phyloP scores from a whole-genome alignment of 2,888 invertebrate genomes.

The Idaea aversata region DNA sequence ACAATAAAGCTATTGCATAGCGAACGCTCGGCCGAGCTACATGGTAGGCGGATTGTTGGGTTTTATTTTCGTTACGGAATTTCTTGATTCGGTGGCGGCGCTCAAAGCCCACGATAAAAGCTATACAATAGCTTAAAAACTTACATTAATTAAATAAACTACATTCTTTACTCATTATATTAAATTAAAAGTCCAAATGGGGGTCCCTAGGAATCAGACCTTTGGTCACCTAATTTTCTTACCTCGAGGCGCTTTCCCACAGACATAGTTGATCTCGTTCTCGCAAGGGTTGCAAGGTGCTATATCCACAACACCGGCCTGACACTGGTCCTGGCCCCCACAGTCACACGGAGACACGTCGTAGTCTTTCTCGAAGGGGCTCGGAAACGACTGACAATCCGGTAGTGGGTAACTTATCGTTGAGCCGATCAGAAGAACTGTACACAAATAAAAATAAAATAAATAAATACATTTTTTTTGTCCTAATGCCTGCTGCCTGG shows the following conservation, averaged over 20 bases:
- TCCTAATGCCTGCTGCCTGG: neutral
- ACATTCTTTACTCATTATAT: too few species aligned
- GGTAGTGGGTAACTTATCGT: conserved; percentile 53
- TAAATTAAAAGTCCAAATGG: too few species aligned
- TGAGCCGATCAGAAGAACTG: conserved; percentile 56
- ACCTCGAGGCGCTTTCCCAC: conserved; percentile 59
- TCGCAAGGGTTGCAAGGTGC: conserved; percentile 49
- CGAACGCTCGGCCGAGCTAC: too few species aligned
- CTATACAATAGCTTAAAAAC: too few species aligned
- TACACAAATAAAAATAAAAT: conserved; percentile 11
- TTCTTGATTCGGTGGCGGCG: too few species aligned
- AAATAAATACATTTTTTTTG: neutral
- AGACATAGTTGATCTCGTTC: conserved; percentile 40
- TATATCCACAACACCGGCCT: conserved; percentile 35
- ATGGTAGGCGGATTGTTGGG: too few species aligned
- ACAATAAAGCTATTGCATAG: too few species aligned
- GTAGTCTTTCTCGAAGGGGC: conserved; percentile 9
- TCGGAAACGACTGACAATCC: conserved; percentile 20
- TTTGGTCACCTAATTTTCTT: too few species aligned
- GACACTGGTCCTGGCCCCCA: conserved; percentile 26
- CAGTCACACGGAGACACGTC: conserved; percentile 20
- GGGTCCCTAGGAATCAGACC: too few species aligned
- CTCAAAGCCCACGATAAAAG: too few species aligned
- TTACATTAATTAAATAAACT: too few species aligned
- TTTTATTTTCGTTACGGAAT: too few species aligned